Base-by-base conservation (phyloP, 2,113 vertebrate species). In the Platycercus adscitus region DNA sequence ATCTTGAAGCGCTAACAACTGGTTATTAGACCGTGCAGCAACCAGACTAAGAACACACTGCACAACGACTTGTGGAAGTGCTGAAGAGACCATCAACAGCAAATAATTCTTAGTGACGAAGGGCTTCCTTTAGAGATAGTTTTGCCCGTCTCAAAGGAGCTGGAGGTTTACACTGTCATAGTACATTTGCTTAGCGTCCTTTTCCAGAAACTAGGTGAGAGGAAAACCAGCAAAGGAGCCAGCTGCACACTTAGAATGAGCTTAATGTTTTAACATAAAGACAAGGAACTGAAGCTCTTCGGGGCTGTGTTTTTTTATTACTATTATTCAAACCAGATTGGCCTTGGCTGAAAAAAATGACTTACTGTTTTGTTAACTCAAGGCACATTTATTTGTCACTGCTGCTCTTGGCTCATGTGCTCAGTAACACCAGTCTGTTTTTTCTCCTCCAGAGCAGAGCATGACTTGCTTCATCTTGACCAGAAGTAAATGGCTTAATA, bases 311-410 rank as follows among this genome's bases (percentile, higher is more conserved):
- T 17, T 24, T 44, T 68, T 71, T 65, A 56, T 87, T 89, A 58
- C 56, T 35, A 47, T 72, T 76, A 93, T 92, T 90, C 72, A 81
- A 79, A 95, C 0, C 89, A 83, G 41, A 60, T 39, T 58, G 17
- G 68, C 46, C 50, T 88, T 81, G 76, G 72, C 37, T 88, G 64
- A 68, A 83, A 83, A 76, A 90, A 84, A 23, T 35, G 39, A 76
- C 49, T 91, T 80, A 56, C 52, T 82, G 52, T 66, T 92, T 49
- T 44, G 39, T 87, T 91, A 94, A 94, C 46, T 86, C 20, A 89
- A 93, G 85, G 88, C 71, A 88, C 16, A 23, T 77, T 75, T 84
- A 75, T 92, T 71, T 72, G 66, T 44, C 63, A 47, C 24, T 73
- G 64, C 49, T 93, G 53, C 55, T 88, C 72, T 83, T 39, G 16